Base-by-base conservation (phyloP, 1,140 invertebrate genomes). In the Lepidurus packardi region DNA sequence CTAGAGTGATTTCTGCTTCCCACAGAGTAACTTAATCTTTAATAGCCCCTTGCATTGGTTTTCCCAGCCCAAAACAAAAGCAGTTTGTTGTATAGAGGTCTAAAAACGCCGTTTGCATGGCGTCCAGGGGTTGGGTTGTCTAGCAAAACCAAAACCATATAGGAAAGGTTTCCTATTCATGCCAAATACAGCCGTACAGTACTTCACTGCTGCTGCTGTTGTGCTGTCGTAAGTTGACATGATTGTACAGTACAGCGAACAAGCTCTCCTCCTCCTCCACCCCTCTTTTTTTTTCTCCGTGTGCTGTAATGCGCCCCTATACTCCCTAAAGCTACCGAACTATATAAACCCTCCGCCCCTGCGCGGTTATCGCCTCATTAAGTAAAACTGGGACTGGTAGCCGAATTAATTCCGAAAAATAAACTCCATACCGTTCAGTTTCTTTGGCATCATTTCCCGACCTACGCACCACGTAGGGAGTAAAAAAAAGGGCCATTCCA, bases 181-280 rank as follows among this genome's bases (percentile, higher is more conserved):
- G 53, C 53, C 53, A 65, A 65, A 65, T n/a, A 21, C 53, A 65
- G 53, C 16, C 53, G 21, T 65, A 65, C 53, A 65, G 16, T 65
- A 21, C 53, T 65, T 13, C 53, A 4, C 34, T 34, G 34, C 34
- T 34, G 34, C 34, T 34, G 34, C 34, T 34, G 34, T 34, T 34
- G 34, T 65, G 53, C 53, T 65, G 53, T 65, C 53, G 53, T 65
- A 65, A 65, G 53, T 65, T 65, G 53, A 65, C 53, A 65, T 65
- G 53, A 65, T 21, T 65, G 53, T 65, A 65, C 53, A 65, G 9
- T 65, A 65, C 45, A 47, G 9, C 45, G 45, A 47, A 47, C 45
- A 13, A 65, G 53, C 53, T n/a, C 21, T 65, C 21, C 13, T 16
- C 10, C 21, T 21, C 53, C 53, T 65, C n/a, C 16, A 65, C 53